Evolutionary conservation across 2,888 invertebrate genomes (phyloP).

Genomic region (Eudasyphora cyanicolor): DNA sequence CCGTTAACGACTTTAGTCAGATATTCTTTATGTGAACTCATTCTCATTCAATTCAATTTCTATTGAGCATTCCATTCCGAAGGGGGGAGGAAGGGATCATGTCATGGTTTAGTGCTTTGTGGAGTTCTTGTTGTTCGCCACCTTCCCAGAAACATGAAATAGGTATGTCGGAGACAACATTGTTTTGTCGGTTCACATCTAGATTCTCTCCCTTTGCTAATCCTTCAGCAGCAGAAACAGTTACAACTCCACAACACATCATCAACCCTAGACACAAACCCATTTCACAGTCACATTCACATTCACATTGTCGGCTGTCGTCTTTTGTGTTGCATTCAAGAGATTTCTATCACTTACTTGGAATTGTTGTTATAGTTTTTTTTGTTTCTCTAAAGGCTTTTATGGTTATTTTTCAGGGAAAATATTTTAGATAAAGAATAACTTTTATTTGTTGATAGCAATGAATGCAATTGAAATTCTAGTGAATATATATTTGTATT

Average conservation of each 20-base stretch:
- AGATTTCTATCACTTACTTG: conserved; percentile 21
- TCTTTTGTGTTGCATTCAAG: neutral
- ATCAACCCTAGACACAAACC: too few relatives aligned
- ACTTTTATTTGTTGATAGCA: neutral
- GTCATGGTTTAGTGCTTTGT: neutral
- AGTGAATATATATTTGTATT: too few relatives aligned
- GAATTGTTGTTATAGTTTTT: neutral
- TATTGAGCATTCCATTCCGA: conserved; percentile 16
- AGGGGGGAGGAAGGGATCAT: too few relatives aligned
- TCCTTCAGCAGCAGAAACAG: neutral
- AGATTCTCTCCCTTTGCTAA: neutral
- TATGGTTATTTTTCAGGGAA: neutral
- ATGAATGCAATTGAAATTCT: neutral
- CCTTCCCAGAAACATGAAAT: neutral
- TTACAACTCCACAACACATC: neutral
- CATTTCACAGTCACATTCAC: neutral
- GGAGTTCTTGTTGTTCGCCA: neutral
- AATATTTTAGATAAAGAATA: neutral
- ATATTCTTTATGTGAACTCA: conserved; percentile 14
- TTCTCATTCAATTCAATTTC: conserved; percentile 38
- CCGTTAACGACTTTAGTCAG: conserved; percentile 39
- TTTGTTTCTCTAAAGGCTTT: neutral
- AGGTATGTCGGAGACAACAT: neutral
- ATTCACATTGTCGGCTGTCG: neutral
- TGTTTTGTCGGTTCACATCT: neutral